A percentile compares a stretch with the other conserved stretches of the same genome.
phyloP scores from a whole-genome alignment of 1,140 invertebrate genomes.

The Heliconius congener region DNA sequence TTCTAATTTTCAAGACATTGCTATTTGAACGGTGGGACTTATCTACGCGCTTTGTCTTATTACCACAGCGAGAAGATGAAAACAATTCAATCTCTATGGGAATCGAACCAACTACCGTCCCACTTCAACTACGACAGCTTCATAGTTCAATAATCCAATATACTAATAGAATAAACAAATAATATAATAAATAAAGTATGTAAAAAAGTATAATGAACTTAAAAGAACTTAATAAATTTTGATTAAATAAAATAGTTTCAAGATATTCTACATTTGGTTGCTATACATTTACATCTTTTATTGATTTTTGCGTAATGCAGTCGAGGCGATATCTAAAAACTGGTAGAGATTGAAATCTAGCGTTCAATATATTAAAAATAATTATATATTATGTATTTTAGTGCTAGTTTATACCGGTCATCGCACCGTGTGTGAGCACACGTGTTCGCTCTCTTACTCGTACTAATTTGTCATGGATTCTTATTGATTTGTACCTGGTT shows the following conservation, averaged over 20 bases:
- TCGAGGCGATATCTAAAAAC: constrained; percentile 4
- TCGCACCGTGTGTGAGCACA: not conserved
- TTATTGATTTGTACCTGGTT: not conserved
- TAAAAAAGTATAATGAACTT: not conserved
- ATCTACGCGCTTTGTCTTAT: too few relatives aligned
- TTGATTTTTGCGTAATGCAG: not conserved
- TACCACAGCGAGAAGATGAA: too few relatives aligned
- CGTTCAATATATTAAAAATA: not conserved
- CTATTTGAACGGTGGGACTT: too few relatives aligned
- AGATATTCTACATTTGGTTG: not conserved
- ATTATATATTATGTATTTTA: constrained; percentile 1
- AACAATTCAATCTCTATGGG: too few relatives aligned
- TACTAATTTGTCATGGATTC: not conserved
- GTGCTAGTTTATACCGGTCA: not conserved
- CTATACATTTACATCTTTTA: not conserved
- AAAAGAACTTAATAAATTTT: not conserved
- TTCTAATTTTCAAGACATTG: too few relatives aligned
- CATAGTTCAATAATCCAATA: too few relatives aligned
- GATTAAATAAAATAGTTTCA: not conserved
- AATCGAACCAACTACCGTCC: too few relatives aligned
- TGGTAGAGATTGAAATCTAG: not conserved
- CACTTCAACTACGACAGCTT: too few relatives aligned
- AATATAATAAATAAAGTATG: not conserved
- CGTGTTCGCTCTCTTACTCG: not conserved
- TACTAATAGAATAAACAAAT: too few relatives aligned